These are phyloP conservation scores for Apodemus speciosus DNA, from an alignment of 2,113 vertebrate species.

Conservation along the genomic window DNA sequence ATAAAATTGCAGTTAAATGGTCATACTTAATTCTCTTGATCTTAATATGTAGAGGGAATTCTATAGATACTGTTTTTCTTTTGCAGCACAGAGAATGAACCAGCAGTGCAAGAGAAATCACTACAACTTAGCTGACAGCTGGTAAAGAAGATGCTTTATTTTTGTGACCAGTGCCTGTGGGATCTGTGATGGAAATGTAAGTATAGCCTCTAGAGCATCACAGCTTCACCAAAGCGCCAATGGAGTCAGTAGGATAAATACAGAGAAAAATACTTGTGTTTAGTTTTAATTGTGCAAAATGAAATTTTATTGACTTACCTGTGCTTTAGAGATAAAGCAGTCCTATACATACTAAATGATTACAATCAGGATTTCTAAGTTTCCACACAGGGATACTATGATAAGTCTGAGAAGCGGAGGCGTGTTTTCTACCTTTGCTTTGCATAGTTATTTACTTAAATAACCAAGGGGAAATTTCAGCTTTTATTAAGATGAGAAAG, in stretches of 20 bases:
- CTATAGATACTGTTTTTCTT: conserved; percentile 46
- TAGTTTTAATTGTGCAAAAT: conserved; percentile 45
- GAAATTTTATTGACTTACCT: conserved; percentile 31
- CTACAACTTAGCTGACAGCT: conserved; percentile 62
- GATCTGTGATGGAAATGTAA: conserved; percentile 81
- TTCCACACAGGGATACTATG: not conserved
- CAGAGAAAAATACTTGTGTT: not conserved
- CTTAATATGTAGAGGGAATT: conserved; percentile 66
- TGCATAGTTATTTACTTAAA: conserved; percentile 44
- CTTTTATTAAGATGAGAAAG: not conserved
- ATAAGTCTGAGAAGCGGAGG: not conserved
- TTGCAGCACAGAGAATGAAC: conserved; percentile 80
- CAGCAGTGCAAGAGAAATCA: conserved; percentile 69
- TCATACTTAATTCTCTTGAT: conserved; percentile 57
- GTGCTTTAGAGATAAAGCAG: not conserved
- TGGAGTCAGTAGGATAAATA: not conserved
- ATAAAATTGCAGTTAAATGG: not conserved
- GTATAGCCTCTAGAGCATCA: conserved; percentile 37
- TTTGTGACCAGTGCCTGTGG: conserved; percentile 77
- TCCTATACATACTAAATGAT: conserved; percentile 45
- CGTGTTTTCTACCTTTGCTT: conserved; percentile 5
- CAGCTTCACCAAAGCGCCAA: not conserved
- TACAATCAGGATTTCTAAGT: not conserved
- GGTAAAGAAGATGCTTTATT: conserved; percentile 78
- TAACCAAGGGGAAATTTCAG: not conserved